phyloP scores from a whole-genome alignment of 2,113 vertebrate species.

The Dasyprocta punctata region DNA sequence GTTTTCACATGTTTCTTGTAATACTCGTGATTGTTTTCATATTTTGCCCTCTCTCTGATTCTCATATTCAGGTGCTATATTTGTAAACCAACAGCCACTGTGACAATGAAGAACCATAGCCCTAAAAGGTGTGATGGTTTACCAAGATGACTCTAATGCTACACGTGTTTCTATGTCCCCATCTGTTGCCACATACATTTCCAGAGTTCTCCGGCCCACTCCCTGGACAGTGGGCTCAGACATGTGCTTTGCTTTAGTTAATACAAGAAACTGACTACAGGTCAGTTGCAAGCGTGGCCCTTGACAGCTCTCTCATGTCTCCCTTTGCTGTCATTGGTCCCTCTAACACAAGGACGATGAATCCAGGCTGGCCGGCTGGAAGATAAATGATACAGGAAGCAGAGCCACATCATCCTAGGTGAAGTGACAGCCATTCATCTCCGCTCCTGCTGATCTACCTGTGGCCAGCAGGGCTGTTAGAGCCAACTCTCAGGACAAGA shows the following conservation, averaged over 20 bases:
- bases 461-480: background rate
- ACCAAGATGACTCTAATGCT: background rate
- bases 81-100: background rate
- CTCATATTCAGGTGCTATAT: background rate
- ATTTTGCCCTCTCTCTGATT: background rate
- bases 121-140: background rate
- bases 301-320: background rate
- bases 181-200: background rate
- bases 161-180: rapidly evolving
- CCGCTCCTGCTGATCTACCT: background rate
- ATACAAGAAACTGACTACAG: background rate
- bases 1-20: no score
- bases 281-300: background rate
- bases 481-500: background rate
- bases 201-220: background rate
- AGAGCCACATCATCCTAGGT: background rate
- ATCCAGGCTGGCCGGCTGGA: background rate
- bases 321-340: background rate
- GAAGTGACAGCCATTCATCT: background rate
- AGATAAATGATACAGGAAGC: background rate
- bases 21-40: background rate
- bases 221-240: background rate
- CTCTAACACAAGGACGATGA: background rate
- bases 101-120: background rate
- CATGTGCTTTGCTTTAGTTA: background rate